These are phyloP conservation scores for Prochilodus magdalenae DNA, from an alignment of 2,113 vertebrate species.

Conservation along the genomic window DNA sequence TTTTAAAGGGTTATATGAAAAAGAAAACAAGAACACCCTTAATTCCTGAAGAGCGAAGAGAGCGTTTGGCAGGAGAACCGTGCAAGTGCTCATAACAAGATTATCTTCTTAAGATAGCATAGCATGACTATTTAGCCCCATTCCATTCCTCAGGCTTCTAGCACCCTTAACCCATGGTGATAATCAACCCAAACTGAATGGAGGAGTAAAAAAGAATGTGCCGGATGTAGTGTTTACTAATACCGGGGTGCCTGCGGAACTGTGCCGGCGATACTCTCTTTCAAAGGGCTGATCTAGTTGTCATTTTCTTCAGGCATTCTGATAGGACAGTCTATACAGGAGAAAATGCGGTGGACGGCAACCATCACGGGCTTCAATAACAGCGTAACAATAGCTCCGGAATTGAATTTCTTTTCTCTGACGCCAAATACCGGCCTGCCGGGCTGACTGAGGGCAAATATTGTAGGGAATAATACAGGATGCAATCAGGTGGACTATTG, in stretches of 20 bases:
- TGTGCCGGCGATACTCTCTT: slow-evolving; percentile 2
- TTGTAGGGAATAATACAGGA: slow-evolving; percentile 12
- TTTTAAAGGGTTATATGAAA: neutral
- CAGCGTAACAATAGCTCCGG: slow-evolving; percentile 1
- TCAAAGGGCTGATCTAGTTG: neutral
- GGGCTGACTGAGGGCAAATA: neutral
- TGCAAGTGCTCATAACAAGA: slow-evolving; percentile 42
- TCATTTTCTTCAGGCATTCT: slow-evolving; percentile 21
- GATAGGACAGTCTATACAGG: neutral
- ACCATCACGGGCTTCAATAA: slow-evolving; percentile 18
- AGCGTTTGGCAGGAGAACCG: slow-evolving; percentile 2
- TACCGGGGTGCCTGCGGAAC: neutral
- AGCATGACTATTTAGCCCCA: neutral
- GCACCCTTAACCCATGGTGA: neutral
- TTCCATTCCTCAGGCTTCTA: neutral
- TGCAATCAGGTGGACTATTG: slow-evolving; percentile 33
- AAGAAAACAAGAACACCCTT: slow-evolving; percentile 21
- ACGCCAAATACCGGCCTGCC: slow-evolving; percentile 8
- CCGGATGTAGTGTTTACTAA: slow-evolving; percentile 8
- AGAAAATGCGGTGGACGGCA: neutral
- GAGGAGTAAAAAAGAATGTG: neutral
- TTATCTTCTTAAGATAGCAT: slow-evolving; percentile 26
- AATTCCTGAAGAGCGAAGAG: slow-evolving; percentile 26
- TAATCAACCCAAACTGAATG: neutral
- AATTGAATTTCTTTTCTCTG: slow-evolving; percentile 23